Evolutionary conservation across 2,888 invertebrate species (phyloP), one percentile per base, ranked within the genome.

Genomic region (Micoletzkya japonica): DNA sequence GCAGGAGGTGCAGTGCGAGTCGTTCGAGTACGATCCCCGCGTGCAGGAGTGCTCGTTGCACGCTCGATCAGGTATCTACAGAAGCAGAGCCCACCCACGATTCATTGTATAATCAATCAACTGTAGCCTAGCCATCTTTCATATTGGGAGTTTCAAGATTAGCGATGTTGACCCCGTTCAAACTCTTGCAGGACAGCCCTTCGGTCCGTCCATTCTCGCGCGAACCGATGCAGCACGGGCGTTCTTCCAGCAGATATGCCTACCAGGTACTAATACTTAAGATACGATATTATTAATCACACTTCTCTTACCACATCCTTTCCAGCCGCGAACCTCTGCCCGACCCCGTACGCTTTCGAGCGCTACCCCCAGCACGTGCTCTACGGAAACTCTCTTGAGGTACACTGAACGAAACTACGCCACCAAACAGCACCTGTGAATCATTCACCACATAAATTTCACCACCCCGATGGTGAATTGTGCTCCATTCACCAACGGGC

Each of bases 241-340:
- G 2, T 82, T 84, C 58, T 85, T 82, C 70, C 83, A 85, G 67
- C 80, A 82, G 71, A 80, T 85, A 28, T 85, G 85, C 72, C 72
- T 85, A 64, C 74, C 79, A 32, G 76, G 83, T 85, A 49, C 63
- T 69, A 17, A 66, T 50, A 32, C 6, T 30, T n/a, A 4, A 28
- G 6, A 14, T n/a, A n/a, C n/a, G 44, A 44, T 44, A 44, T 44
- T 20, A 44, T 14, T 44, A 20, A 44, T 14, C 10, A 44, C 20
- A 44, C 20, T 14, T 44, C 20, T 44, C 20, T 44, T 44, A 44
- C n/a, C 26, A 17, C n/a, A 56, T 56, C 26, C 30, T 37, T 72
- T 77, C 52, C 64, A 80, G 81, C 79, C 61, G 71, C 76, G 34
- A 70, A 71, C 1, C 67, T 80, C 3, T 82, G 82, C 58, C 72